phyloP scores from a whole-genome alignment of 2,797 vertebrate species.

The Dallia pectoralis region DNA sequence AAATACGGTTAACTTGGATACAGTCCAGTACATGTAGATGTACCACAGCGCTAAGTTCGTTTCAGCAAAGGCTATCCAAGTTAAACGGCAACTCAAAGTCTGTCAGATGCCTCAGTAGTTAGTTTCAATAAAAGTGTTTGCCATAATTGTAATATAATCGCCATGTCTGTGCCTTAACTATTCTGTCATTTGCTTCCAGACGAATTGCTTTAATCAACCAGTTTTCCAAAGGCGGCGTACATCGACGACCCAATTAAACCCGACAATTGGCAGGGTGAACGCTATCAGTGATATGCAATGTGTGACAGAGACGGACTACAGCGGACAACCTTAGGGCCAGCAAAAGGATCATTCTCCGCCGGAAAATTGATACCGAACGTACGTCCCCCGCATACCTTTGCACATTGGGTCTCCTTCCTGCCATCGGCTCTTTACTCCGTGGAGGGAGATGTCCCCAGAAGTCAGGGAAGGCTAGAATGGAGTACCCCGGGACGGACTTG shows the following conservation, averaged over 20 bases:
- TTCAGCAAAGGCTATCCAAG: neutral
- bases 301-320: neutral
- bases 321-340: neutral
- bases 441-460: constrained; percentile 87
- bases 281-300: neutral
- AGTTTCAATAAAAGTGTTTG: neutral
- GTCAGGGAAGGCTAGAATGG: constrained; percentile 84
- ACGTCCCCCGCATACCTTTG: constrained; percentile 72
- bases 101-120: neutral
- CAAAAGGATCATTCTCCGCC: neutral
- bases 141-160: neutral
- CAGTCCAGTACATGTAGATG: neutral
- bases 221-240: neutral
- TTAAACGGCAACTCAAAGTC: neutral
- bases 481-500: constrained; percentile 80
- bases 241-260: neutral
- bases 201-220: neutral
- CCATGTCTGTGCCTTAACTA: neutral
- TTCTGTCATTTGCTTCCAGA: neutral
- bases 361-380: neutral
- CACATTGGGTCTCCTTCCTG: constrained; percentile 67
- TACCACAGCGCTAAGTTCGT: neutral
- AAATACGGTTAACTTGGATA: neutral
- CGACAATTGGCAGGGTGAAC: neutral
- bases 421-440: constrained; percentile 65